Base-by-base conservation (phyloP, 2,797 vertebrate species). In the Apogon hyalosoma region DNA sequence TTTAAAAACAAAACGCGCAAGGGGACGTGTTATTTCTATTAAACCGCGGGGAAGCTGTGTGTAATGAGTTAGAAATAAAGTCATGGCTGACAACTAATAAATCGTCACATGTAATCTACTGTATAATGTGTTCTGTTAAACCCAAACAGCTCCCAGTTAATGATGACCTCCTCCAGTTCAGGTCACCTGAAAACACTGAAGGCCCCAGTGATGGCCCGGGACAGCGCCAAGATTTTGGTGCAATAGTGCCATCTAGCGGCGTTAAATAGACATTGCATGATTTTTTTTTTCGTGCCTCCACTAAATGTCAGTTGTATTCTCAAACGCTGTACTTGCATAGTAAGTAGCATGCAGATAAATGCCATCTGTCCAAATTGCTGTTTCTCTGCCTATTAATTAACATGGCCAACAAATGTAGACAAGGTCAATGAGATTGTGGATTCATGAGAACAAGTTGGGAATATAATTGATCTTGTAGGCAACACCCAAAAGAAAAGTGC, bases 221-320 rank as follows among this genome's bases (percentile, higher is more conserved):
- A 12, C 1, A 1, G 6, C 4, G 2, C 3, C 0, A 12, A 19
- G 6, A 36, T 13, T 52, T 67, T 69, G 50, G 67, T 79, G 42
- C 74, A 77, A 90, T 70, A 65, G 56, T 86, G 58, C 83, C 87
- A 87, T 84, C 90, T 90, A 84, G 79, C 70, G 90, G 45, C 5
- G 0, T 0, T 2, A 24, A 18, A 9, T 1, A 4, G 14, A 24
- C 18, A 72, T 42, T 68, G 65, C 83, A 72, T 0, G 12, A 14
- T 2, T 11, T 13, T 18, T 40, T 24, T 24, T 24, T 24, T 24
- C 21, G 21, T 6, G 6, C 19, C 0, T 21, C 6, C 31, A 43
- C 46, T 4, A 15, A 39, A 24, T 65, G 31, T 59, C 53, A 24
- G 16, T 48, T 11, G 7, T 21, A 28, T 18, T 65, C 14, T 67